Evolutionary conservation across 2,113 vertebrate species (phyloP).

Genomic region (Periophthalmus modestus): DNA sequence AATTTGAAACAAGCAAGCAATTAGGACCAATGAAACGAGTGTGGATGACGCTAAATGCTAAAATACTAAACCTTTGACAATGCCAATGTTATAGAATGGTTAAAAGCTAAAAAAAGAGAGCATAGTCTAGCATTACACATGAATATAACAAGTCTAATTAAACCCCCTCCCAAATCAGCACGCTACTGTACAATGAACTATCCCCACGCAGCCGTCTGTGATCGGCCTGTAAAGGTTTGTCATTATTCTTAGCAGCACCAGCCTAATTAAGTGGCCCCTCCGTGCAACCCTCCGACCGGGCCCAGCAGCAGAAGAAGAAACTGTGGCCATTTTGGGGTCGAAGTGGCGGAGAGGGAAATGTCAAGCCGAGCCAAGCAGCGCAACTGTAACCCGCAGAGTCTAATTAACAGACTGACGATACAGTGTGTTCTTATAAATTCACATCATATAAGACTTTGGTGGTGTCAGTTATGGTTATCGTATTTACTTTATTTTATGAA

Average conservation of each 20-base stretch:
- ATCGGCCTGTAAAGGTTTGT: constrained; percentile 22
- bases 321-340: constrained; percentile 49
- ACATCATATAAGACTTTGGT: constrained; percentile 11
- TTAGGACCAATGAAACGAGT: no score
- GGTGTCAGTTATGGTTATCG: constrained; percentile 41
- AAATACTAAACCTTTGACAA: no score
- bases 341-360: constrained; percentile 52
- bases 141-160: no score
- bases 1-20: no score
- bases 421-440: constrained; percentile 28
- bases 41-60: no score
- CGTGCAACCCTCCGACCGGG: background rate
- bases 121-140: no score
- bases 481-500: constrained; percentile 25
- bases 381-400: constrained; percentile 43
- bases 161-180: no score
- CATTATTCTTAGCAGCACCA: constrained; percentile 34
- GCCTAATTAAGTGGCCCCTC: constrained; percentile 49
- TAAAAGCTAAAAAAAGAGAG: background rate
- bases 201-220: background rate
- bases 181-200: background rate
- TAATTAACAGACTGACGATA: constrained; percentile 63
- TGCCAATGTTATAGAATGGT: no score
- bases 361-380: constrained; percentile 32
- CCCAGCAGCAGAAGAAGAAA: constrained; percentile 17